These are phyloP conservation scores for Meteorus cinctellus DNA, from an alignment of 2,888 invertebrate genomes.

Conservation along the genomic window DNA sequence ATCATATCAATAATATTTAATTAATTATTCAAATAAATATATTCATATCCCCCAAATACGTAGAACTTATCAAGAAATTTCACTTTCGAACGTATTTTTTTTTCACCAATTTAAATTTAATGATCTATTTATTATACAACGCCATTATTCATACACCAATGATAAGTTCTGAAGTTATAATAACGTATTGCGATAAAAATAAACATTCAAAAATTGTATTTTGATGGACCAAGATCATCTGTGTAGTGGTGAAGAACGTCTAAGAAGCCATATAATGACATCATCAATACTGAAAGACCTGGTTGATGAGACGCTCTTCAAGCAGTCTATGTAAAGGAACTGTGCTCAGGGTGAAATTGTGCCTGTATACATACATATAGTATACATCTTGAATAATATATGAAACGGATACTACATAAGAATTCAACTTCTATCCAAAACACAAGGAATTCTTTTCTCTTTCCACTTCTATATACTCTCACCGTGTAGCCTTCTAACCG, in stretches of 20 bases:
- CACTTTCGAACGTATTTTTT: too few species aligned
- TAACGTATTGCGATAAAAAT: neutral
- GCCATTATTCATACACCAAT: too few species aligned
- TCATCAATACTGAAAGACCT: constrained; percentile 34
- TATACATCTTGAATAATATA: neutral
- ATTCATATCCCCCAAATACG: too few species aligned
- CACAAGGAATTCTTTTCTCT: too few species aligned
- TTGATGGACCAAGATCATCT: constrained; percentile 60
- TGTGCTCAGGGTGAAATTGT: neutral
- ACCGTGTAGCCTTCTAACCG: constrained; percentile 25
- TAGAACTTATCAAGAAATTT: too few species aligned
- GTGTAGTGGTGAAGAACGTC: constrained; percentile 41
- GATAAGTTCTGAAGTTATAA: too few species aligned
- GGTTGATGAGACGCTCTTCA: constrained; percentile 27
- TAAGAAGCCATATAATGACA: constrained; percentile 32
- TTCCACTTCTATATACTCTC: neutral
- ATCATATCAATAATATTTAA: neutral
- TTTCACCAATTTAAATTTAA: too few species aligned
- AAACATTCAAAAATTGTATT: neutral
- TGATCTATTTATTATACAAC: too few species aligned
- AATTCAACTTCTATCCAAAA: too few species aligned
- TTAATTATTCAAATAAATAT: neutral
- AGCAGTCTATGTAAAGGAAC: neutral
- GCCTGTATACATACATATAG: neutral
- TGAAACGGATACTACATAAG: too few species aligned